Conservation (phyloP, 2,113 vertebrate species). For the human (Homo sapiens) region GRCh38 chr12:3817501-3818000, state of each 20-base stretch:
- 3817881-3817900: background rate
- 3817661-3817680: background rate
- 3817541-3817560: background rate
- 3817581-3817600: background rate
- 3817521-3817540: background rate
- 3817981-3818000: background rate
- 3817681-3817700: background rate
- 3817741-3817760: background rate
- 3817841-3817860: background rate
- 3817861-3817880: background rate
- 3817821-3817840: background rate
- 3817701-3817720: background rate
- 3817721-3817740: background rate
- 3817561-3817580: background rate
- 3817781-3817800: background rate
- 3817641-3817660: background rate
- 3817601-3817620: background rate
- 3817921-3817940: background rate
- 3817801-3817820: background rate
- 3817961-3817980: background rate
- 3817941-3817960: background rate
- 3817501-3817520: background rate
- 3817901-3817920: background rate
- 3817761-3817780: background rate
- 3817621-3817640: background rate